Evolutionary conservation across 2,113 vertebrate species (phyloP).

Genomic region (Phyllostomus discolor): DNA sequence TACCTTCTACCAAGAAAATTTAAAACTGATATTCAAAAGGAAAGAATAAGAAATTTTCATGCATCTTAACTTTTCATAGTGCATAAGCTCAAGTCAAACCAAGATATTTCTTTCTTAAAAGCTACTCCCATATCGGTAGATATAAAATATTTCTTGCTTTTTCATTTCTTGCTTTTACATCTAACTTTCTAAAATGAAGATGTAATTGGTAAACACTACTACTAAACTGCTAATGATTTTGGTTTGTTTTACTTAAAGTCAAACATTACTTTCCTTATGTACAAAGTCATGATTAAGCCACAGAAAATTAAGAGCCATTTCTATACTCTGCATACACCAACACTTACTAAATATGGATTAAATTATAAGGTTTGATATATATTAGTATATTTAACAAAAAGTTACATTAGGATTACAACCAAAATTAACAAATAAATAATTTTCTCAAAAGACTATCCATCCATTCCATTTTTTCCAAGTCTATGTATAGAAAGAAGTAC

Average conservation of each 20-base stretch:
- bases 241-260: constrained; percentile 21
- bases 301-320: constrained; percentile 17
- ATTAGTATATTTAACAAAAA: not conserved
- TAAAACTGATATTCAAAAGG: constrained; percentile 11
- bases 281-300: constrained; percentile 19
- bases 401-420: not conserved
- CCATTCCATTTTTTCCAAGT: constrained; percentile 18
- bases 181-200: constrained; percentile 13
- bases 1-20: not conserved
- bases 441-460: not conserved
- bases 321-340: not conserved
- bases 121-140: not conserved
- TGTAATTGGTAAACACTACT: not conserved
- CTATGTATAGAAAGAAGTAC: not conserved
- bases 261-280: constrained; percentile 11
- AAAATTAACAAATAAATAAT: constrained; percentile 13
- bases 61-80: not conserved
- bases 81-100: not conserved
- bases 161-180: constrained; percentile 22
- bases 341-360: not conserved
- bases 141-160: not conserved
- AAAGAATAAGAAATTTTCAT: not conserved
- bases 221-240: not conserved
- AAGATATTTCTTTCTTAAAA: not conserved
- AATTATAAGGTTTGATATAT: not conserved